phyloP scores from a whole-genome alignment of 2,113 vertebrate species.

The Castor canadensis region DNA sequence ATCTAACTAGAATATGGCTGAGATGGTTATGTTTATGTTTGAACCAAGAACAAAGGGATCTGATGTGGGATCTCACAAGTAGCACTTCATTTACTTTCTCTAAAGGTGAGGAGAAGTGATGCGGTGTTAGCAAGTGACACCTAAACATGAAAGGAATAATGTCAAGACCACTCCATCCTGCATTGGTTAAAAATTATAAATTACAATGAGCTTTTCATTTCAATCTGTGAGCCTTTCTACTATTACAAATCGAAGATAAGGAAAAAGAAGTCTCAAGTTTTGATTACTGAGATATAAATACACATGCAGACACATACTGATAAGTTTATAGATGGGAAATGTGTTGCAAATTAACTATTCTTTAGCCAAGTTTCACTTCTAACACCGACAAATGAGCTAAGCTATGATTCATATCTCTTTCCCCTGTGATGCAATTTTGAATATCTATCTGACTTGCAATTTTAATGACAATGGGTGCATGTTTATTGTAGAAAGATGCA shows the following conservation, averaged over 20 bases:
- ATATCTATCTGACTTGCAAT: neutral
- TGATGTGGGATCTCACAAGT: constrained; percentile 54
- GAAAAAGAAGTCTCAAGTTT: neutral
- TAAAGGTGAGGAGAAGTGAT: constrained; percentile 9
- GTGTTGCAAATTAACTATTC: neutral
- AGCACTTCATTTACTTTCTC: constrained; percentile 37
- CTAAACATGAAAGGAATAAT: neutral
- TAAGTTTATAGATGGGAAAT: neutral
- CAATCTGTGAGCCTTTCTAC: neutral
- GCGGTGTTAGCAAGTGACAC: neutral
- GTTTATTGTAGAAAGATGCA: neutral
- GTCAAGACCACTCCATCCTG: no score
- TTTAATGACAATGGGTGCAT: neutral
- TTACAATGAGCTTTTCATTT: neutral
- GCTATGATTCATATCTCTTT: neutral
- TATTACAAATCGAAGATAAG: neutral
- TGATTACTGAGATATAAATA: neutral
- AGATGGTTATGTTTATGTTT: constrained; percentile 59
- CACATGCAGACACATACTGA: no score
- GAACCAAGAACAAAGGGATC: constrained; percentile 66
- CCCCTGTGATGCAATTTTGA: neutral
- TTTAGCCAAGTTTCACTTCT: neutral
- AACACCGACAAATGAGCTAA: neutral
- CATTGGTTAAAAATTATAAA: neutral
- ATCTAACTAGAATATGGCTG: neutral